Base-by-base conservation (phyloP, 2,113 vertebrate genomes). In the Falcunculus frontatus region DNA sequence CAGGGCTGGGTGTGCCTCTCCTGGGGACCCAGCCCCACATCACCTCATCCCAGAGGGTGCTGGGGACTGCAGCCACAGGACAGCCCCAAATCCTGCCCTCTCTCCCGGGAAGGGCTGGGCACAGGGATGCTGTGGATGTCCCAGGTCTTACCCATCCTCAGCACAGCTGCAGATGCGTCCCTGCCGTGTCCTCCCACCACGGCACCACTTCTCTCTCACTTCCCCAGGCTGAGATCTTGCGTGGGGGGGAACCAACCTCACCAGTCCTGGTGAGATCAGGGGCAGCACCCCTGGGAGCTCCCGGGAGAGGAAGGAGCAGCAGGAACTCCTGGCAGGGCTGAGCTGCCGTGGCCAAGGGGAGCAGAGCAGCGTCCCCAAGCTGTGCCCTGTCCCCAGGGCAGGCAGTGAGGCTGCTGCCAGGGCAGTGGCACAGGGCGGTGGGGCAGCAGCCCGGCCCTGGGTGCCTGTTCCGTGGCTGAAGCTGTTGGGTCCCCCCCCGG, bases 121-220 rank as follows among this genome's bases (percentile, higher is more conserved):
- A 16, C 1, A 0, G 67, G 8, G 72, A 5, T 55, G 49, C 35
- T 2, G 2, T 1, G 5, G 42, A 2, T 47, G 37, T 47, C 4
- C 27, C 8, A 4, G 75, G 49, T n/a, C 60, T 44, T 10, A 52
- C 72, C 77, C 72, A 4, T 17, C 32, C 76, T 67, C 6, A 3
- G 22, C 8, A 1, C 1, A 23, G 76, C 64, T 70, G 83, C 95
- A 96, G 97, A 49, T 59, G 62, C 2, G 1, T 41, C 60, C 13
- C 15, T 22, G 5, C 52, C 6, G 0, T 19, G 63, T 57, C 84
- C 47, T 39, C 91, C 79, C 86, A 17, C 27, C 5, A 0, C 0
- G 2, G 64, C 81, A 26, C 2, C 2, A 2, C 75, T 90, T 21
- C 79, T 62, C 85, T 94, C 95, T 96, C 70, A 13, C 86, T 91